phyloP scores from a whole-genome alignment of 1,140 invertebrate genomes.

The Aradophagus sp. region DNA sequence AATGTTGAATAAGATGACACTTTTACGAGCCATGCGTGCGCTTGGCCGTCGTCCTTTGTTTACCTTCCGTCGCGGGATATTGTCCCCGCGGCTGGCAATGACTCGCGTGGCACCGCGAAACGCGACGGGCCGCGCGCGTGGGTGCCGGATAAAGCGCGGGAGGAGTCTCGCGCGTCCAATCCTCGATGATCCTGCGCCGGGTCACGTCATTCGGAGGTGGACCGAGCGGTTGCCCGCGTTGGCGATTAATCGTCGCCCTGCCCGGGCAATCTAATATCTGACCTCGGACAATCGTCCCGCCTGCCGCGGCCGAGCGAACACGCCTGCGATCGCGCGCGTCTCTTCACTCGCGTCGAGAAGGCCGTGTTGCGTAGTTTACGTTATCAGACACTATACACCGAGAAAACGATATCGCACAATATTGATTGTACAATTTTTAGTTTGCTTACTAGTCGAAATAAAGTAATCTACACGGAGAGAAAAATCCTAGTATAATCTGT shows the following conservation, averaged over 20 bases:
- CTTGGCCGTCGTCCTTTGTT: constrained; percentile 3
- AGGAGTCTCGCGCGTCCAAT: constrained; percentile 74
- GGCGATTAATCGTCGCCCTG: constrained; percentile 32
- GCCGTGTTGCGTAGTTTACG: background rate
- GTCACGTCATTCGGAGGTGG: constrained; percentile 46
- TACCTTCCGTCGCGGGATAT: constrained; percentile 8
- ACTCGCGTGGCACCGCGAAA: constrained; percentile 19
- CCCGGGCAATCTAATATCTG: constrained; percentile 36
- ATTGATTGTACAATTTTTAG: too few relatives aligned
- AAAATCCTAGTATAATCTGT: too few relatives aligned
- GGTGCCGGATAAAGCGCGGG: constrained; percentile 71
- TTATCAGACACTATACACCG: constrained; percentile 4
- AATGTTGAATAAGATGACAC: too few relatives aligned
- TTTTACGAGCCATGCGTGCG: too few relatives aligned
- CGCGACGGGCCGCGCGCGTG: constrained; percentile 63
- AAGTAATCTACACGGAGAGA: too few relatives aligned
- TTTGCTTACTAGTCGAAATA: too few relatives aligned
- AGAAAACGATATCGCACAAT: constrained; percentile 6
- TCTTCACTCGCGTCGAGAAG: constrained; percentile 16
- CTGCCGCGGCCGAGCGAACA: constrained; percentile 45
- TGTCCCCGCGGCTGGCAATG: constrained; percentile 1
- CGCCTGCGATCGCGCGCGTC: constrained; percentile 43
- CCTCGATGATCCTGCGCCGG: constrained; percentile 68
- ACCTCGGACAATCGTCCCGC: constrained; percentile 42
- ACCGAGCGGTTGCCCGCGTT: constrained; percentile 36